phyloP scores from a whole-genome alignment of 2,888 invertebrate genomes.

The Drosophila limbata region DNA sequence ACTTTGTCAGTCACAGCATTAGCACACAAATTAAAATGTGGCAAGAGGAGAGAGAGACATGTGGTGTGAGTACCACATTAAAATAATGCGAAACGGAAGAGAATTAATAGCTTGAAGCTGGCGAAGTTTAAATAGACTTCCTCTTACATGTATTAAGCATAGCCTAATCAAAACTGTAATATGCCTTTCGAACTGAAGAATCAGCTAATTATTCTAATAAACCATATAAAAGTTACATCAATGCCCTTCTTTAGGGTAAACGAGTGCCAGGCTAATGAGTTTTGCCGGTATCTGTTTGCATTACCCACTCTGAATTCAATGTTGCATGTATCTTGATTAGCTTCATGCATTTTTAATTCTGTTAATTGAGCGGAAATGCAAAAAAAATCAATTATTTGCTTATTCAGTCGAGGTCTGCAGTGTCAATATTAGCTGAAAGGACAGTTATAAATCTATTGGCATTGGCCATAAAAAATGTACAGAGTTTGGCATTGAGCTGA shows the following conservation, averaged over 20 bases:
- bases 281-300: background rate
- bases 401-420: slow-evolving; percentile 19
- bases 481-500: slow-evolving; percentile 32
- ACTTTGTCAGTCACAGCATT: slow-evolving; percentile 39
- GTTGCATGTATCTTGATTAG: slow-evolving; percentile 35
- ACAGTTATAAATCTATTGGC: slow-evolving; percentile 49
- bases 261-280: background rate
- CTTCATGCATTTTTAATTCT: slow-evolving; percentile 37
- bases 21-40: slow-evolving; percentile 54
- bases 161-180: background rate
- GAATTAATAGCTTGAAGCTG: background rate
- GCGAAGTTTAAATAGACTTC: background rate
- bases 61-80: slow-evolving; percentile 18
- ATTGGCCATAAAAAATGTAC: slow-evolving; percentile 30
- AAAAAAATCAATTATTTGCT: slow-evolving; percentile 41
- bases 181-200: background rate
- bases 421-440: slow-evolving; percentile 30
- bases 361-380: slow-evolving; percentile 65
- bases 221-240: background rate
- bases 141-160: background rate
- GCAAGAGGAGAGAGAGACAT: slow-evolving; percentile 5
- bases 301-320: background rate
- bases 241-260: background rate
- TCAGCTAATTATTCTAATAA: background rate
- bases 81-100: slow-evolving; percentile 12